These are phyloP conservation scores for Ctenodactylus gundi DNA, from an alignment of 2,113 vertebrate species.

Conservation along the genomic window DNA sequence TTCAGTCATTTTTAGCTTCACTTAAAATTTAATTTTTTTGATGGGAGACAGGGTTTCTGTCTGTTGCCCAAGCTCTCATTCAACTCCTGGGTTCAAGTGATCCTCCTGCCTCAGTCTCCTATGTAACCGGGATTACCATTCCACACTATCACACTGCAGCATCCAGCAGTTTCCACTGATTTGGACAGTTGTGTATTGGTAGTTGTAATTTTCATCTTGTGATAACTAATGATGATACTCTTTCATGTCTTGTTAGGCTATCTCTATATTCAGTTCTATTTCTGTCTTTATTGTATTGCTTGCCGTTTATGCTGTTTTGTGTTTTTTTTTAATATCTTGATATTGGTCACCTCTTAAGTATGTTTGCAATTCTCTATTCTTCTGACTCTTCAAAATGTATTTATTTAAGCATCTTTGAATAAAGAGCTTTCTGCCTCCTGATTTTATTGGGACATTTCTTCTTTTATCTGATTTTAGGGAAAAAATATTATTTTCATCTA, in stretches of 20 bases:
- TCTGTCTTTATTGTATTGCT: neutral
- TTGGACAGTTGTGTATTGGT: neutral
- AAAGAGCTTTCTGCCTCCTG: neutral
- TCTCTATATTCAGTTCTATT: neutral
- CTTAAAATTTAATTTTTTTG: neutral
- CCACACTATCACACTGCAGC: too few relatives aligned
- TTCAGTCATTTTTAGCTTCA: neutral
- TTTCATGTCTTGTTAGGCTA: neutral
- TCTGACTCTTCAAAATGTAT: neutral
- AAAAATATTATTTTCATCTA: neutral
- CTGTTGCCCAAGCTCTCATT: neutral
- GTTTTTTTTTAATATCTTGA: neutral
- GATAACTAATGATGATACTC: neutral
- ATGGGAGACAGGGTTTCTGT: neutral
- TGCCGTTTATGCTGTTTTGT: neutral
- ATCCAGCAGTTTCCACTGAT: neutral
- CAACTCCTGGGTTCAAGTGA: neutral
- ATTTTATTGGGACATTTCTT: neutral
- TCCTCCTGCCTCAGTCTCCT: neutral
- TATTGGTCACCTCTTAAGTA: neutral
- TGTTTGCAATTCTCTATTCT: neutral
- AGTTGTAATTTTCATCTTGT: neutral
- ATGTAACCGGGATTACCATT: neutral
- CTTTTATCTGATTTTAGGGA: neutral
- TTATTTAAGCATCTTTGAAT: neutral